phyloP scores from a whole-genome alignment of 1,140 invertebrate species.

The Drosophila obscura region DNA sequence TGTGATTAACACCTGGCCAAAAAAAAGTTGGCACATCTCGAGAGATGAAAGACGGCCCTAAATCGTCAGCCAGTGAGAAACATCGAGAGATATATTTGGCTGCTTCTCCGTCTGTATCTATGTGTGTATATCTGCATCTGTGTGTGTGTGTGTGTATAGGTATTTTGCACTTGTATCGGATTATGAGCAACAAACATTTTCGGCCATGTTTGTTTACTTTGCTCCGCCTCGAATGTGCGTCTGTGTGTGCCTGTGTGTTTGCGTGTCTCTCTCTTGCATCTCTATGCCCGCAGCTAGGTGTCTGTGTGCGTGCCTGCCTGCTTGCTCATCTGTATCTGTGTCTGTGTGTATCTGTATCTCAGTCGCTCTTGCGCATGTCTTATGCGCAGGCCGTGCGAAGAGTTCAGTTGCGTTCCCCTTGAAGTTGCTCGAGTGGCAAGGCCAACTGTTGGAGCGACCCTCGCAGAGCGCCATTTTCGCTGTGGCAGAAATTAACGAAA shows the following conservation, averaged over 20 bases:
- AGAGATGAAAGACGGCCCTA: slow-evolving; percentile 28
- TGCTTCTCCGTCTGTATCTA: slow-evolving; percentile 7
- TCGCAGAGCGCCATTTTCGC: slow-evolving; percentile 72
- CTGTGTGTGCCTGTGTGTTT: slow-evolving; percentile 40
- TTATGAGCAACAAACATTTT: slow-evolving; percentile 83
- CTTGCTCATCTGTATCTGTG: slow-evolving; percentile 25
- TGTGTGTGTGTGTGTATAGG: slow-evolving; percentile 30
- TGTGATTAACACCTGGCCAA: slow-evolving; percentile 69
- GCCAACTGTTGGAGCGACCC: slow-evolving; percentile 25
- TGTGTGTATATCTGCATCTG: not conserved
- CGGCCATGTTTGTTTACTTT: slow-evolving; percentile 84
- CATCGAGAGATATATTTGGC: slow-evolving; percentile 40
- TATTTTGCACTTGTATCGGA: slow-evolving; percentile 80
- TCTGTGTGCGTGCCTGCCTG: slow-evolving; percentile 12
- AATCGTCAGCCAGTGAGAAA: slow-evolving; percentile 49
- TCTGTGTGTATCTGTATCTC: slow-evolving; percentile 58
- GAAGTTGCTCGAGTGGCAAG: not conserved
- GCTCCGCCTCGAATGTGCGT: slow-evolving; percentile 76
- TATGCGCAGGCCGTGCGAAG: slow-evolving; percentile 54
- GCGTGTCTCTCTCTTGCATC: slow-evolving; percentile 15
- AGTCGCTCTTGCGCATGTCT: slow-evolving; percentile 80
- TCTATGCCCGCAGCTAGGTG: slow-evolving; percentile 34
- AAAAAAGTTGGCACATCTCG: slow-evolving; percentile 40
- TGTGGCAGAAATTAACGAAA: slow-evolving; percentile 58
- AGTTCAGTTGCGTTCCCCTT: slow-evolving; percentile 17